Evolutionary conservation across 2,888 invertebrate species (phyloP).

Genomic region (Cephus nigrinus): DNA sequence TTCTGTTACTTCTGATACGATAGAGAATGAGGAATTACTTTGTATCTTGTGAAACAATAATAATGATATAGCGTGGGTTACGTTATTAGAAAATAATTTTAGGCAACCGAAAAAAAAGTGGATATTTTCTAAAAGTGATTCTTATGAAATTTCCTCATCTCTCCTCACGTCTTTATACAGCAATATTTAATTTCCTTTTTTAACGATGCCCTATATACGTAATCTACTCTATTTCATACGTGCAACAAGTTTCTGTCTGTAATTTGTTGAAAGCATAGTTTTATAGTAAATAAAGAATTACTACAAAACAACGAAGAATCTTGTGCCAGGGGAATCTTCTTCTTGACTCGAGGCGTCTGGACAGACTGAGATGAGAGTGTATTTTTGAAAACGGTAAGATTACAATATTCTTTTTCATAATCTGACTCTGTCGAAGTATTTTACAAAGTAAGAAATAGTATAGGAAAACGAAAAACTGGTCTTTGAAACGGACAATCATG

Average conservation of each 20-base stretch:
- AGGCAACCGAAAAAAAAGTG: background rate
- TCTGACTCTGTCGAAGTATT: background rate
- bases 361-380: background rate
- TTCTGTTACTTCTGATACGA: background rate
- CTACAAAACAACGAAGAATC: conserved; percentile 23
- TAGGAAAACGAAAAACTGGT: background rate
- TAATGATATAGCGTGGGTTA: background rate
- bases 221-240: conserved; percentile 12
- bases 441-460: background rate
- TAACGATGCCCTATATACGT: conserved; percentile 18
- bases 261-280: conserved; percentile 60
- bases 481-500: background rate
- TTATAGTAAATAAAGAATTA: conserved; percentile 61
- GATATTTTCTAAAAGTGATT: background rate
- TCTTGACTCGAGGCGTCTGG: background rate
- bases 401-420: background rate
- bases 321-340: background rate
- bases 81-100: background rate
- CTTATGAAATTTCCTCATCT: background rate
- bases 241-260: conserved; percentile 46
- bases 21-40: background rate
- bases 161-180: background rate
- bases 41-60: background rate
- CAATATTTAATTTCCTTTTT: background rate
- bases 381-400: background rate